A percentile compares a stretch with the other conserved stretches of the same genome.
Evolutionary conservation across 2,113 vertebrate species (phyloP).

Genomic region (Cettia cetti): DNA sequence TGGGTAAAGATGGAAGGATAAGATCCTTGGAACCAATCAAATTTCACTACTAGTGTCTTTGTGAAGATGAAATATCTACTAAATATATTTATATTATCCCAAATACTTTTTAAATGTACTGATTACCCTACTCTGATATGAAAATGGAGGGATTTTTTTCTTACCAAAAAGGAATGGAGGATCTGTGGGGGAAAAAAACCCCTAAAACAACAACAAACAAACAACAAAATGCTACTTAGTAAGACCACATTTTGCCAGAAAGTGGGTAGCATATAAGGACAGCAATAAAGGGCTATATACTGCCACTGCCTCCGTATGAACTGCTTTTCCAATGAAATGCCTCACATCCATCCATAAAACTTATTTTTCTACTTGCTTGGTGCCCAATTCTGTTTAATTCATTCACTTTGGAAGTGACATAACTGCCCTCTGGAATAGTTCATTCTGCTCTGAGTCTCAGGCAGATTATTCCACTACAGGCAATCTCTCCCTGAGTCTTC

Average conservation of each 20-base stretch:
- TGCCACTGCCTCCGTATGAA: background rate
- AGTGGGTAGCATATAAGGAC: background rate
- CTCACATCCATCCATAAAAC: background rate
- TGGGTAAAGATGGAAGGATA: background rate
- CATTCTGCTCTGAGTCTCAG: background rate
- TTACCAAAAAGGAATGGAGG: background rate
- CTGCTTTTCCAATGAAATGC: background rate
- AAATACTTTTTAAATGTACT: background rate
- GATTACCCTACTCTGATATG: background rate
- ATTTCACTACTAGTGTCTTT: background rate
- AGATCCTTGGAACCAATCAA: background rate
- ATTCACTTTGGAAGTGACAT: background rate
- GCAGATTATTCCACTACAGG: background rate
- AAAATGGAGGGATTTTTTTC: background rate
- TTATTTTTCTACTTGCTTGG: background rate
- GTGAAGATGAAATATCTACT: background rate
- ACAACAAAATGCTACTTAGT: background rate
- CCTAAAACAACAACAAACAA: background rate
- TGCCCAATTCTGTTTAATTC: background rate
- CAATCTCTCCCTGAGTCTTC: background rate
- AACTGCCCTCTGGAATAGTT: background rate
- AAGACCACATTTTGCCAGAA: background rate
- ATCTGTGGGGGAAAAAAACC: background rate
- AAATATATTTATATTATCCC: background rate
- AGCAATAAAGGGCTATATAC: background rate